These are phyloP conservation scores for Trypoxylus dichotomus DNA, from an alignment of 1,140 invertebrate species.

Conservation along the genomic window DNA sequence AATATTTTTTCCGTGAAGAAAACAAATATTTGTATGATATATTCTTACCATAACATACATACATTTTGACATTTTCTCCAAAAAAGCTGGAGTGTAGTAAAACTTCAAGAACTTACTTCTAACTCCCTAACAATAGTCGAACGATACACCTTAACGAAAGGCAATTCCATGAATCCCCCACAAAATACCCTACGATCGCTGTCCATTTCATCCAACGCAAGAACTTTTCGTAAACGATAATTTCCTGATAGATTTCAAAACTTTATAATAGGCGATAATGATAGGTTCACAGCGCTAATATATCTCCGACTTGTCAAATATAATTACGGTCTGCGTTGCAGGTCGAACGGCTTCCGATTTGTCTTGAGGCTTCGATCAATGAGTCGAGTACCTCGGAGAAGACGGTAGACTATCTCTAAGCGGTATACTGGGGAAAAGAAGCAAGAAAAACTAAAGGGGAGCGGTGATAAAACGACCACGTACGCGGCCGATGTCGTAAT, in stretches of 20 bases:
- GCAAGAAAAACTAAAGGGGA: not conserved
- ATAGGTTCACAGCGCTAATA: constrained; percentile 36
- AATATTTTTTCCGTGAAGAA: too few species aligned
- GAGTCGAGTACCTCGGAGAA: not conserved
- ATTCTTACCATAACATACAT: too few species aligned
- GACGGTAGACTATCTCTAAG: not conserved
- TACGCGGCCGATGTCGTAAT: not conserved
- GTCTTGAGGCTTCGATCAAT: constrained; percentile 26
- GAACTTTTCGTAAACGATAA: not conserved
- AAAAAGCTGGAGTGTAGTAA: too few species aligned
- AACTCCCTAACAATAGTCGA: too few species aligned
- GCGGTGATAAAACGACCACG: not conserved
- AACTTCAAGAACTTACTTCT: too few species aligned
- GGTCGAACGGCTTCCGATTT: constrained; percentile 38
- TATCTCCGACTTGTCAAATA: constrained; percentile 40
- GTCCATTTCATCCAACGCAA: too few species aligned
- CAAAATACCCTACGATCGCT: too few species aligned
- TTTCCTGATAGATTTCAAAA: constrained; percentile 40
- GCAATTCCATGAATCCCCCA: too few species aligned
- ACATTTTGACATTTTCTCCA: too few species aligned
- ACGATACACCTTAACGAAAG: too few species aligned
- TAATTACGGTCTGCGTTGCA: constrained; percentile 37
- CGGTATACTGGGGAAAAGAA: not conserved
- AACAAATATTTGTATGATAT: too few species aligned
- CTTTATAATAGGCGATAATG: constrained; percentile 40